Evolutionary conservation across 2,797 vertebrate genomes (phyloP), one percentile per base, ranked within the genome.

Genomic region (Enteromius treurensis): DNA sequence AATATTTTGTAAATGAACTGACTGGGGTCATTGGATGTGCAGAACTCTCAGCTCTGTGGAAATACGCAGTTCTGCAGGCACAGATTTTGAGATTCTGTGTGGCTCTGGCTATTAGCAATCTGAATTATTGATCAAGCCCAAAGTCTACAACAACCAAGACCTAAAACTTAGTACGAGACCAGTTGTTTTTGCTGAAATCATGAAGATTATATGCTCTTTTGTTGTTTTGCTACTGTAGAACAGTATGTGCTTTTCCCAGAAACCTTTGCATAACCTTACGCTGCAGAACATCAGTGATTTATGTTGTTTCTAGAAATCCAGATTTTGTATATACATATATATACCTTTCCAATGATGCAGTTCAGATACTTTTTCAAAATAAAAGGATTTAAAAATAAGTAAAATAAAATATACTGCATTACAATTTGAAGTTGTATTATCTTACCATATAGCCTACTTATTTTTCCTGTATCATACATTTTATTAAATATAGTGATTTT

Each of bases 231-330:
- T 71, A 47, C 45, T 47, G 45, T 47, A 49, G 71, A 29, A 74
- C 45, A 75, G 68, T 76, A 85, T 85, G 77, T 81, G 55, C 53
- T 70, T 70, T 74, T 79, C 77, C 34, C 74, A 68, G 21, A 62
- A 73, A 62, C 40, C 49, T 79, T 75, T 81, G n/a, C 32, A 75
- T 67, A n/a, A 78, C 47, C 64, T 79, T 19, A 23, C 5, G 40
- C 67, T 49, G 83, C 76, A 76, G 32, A 34, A 21, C 42, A 75
- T 58, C 10, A 45, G 45, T 88, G 81, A 88, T 88, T 83, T 84
- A 84, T 85, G 78, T 67, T 81, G 71, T 32, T 75, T 84, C 29
- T 55, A 60, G 45, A 84, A 70, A 85, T 85, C 42, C n/a, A 67
- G 71, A 84, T 76, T 37, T 6, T 40, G 7, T 40, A 40, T 40